phyloP scores from a whole-genome alignment of 2,888 invertebrate genomes.

The Dryadula phaetusa region DNA sequence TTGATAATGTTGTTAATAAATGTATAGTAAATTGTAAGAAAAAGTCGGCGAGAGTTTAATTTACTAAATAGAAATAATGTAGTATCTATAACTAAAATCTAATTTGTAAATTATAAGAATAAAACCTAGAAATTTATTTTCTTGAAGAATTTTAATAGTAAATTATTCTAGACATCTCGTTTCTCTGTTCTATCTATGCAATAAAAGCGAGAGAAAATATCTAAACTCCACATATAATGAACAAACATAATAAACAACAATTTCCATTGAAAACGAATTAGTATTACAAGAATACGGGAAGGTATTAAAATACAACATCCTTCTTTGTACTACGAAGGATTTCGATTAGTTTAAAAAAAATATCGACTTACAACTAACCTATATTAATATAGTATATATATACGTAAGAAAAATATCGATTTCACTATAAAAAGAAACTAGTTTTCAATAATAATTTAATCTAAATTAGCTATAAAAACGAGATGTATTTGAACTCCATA shows the following conservation, averaged over 20 bases:
- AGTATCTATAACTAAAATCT: slow-evolving; percentile 7
- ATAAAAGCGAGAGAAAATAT: slow-evolving; percentile 22
- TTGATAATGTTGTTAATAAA: neutral
- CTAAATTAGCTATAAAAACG: slow-evolving; percentile 5
- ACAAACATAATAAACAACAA: neutral
- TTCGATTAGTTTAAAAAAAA: neutral
- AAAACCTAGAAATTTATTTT: neutral
- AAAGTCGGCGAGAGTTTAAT: slow-evolving; percentile 14
- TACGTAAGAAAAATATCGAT: neutral
- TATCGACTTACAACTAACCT: slow-evolving; percentile 6
- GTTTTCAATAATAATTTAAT: neutral
- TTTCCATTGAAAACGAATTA: neutral
- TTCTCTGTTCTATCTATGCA: slow-evolving; percentile 11
- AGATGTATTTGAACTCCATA: slow-evolving; percentile 69
- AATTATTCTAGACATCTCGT: neutral
- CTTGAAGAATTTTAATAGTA: neutral
- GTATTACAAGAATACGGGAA: slow-evolving; percentile 16
- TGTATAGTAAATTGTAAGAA: neutral
- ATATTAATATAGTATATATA: neutral
- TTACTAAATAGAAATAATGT: slow-evolving; percentile 7
- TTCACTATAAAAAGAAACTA: slow-evolving; percentile 7
- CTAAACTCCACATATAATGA: neutral
- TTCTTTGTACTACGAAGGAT: slow-evolving; percentile 48
- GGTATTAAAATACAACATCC: slow-evolving; percentile 21
- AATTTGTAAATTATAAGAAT: neutral